These are phyloP conservation scores for Morus bassanus DNA, from an alignment of 2,797 vertebrate species.

Conservation along the genomic window DNA sequence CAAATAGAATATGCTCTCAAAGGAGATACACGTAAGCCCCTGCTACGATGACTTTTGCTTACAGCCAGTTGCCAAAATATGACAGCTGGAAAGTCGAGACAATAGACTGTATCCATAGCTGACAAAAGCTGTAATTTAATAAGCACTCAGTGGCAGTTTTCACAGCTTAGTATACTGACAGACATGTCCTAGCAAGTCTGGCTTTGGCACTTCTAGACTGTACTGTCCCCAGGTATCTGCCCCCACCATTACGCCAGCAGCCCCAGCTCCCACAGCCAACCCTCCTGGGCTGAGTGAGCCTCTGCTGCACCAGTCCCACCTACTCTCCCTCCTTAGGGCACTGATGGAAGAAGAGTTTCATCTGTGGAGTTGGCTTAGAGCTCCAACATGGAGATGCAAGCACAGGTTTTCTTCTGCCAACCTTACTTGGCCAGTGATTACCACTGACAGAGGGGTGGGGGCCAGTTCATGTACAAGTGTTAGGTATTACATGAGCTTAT, in stretches of 20 bases:
- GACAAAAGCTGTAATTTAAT: slow-evolving; percentile 37
- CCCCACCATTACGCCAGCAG: background rate
- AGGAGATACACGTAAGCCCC: background rate
- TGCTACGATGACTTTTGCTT: background rate
- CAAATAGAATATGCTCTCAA: background rate
- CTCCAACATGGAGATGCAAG: fast-evolving
- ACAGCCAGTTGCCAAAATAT: background rate
- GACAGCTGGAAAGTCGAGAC: slow-evolving; percentile 10
- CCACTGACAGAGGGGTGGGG: background rate
- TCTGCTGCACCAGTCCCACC: background rate
- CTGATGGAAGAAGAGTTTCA: background rate
- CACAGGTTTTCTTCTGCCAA: background rate
- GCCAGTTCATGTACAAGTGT: background rate
- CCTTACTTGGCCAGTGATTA: background rate
- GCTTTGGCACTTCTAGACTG: background rate
- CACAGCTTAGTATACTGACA: slow-evolving; percentile 7
- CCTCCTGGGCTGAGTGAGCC: background rate
- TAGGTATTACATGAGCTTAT: background rate
- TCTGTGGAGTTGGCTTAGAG: fast-evolving
- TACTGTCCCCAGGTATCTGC: background rate
- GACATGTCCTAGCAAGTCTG: background rate
- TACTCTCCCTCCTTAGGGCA: background rate
- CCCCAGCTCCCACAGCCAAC: fast-evolving
- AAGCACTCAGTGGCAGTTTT: slow-evolving; percentile 11
- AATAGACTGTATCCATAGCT: background rate